Evolutionary conservation across 2,797 vertebrate genomes (phyloP), one percentile per base, ranked within the genome.

Genomic region (Molossus molossus): DNA sequence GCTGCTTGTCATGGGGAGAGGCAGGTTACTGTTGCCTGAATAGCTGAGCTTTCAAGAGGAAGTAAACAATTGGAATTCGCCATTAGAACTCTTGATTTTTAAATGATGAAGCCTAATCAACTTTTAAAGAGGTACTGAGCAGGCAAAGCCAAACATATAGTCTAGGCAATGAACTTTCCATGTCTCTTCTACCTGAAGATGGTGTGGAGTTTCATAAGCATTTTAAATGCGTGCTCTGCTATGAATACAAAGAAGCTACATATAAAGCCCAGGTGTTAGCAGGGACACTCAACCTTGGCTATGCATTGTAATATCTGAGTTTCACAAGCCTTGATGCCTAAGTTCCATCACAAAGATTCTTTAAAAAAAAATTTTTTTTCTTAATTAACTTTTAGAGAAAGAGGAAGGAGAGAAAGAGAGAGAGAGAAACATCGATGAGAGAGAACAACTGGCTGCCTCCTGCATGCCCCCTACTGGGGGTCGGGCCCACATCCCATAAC

Each of bases 1-100:
- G 67, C 55, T 40, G 14, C 12, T 69, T 33, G 25, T 72, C 20
- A 9, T 3, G 9, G 37, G 27, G 33, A 65, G 18, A 92, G 48
- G 29, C 27, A 33, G 37, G 48, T 8, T 14, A 3, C 72, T 50
- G 14, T 27, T 40, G 27, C 45, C 67, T 84, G 14, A 90, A 81
- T 10, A 58, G 53, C 45, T 80, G 40, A 33, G 27, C 37, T 85
- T 97, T 86, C 13, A 48, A 93, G 27, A 96, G 60, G 91, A 94
- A 75, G 7, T 58, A 23, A 87, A 72, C 3, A 55, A 55, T 87
- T 29, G 25, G 9, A 77, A 69, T 87, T 33, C 75, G 29, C 81
- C 58, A 17, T 55, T 80, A 60, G 76, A 73, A 60, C 57, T 60
- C 37, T 13, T 9, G 15, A 58, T 45, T 82, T 72, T 92, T 85